Evolutionary conservation across 2,113 vertebrate genomes (phyloP).

Genomic region (Platanista minor): DNA sequence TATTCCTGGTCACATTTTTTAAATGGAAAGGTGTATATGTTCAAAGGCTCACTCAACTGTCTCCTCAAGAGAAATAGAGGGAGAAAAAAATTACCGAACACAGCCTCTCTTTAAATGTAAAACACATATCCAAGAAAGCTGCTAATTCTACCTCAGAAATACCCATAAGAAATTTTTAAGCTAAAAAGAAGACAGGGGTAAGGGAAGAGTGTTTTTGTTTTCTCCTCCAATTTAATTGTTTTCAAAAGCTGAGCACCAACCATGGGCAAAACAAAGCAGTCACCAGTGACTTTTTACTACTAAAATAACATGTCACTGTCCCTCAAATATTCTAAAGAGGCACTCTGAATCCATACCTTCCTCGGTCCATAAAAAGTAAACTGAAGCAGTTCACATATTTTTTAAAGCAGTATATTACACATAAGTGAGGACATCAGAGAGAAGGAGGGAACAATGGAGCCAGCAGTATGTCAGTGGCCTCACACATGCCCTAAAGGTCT

Average conservation of each 20-base stretch:
- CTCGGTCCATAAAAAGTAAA: background rate
- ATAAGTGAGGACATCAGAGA: background rate
- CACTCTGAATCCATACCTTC: background rate
- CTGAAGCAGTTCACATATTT: background rate
- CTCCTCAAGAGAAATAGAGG: conserved; percentile 60
- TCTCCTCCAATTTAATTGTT: background rate
- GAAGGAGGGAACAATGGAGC: background rate
- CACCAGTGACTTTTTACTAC: background rate
- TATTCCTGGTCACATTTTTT: conserved; percentile 67
- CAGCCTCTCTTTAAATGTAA: background rate
- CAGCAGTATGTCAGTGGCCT: background rate
- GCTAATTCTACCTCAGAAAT: background rate
- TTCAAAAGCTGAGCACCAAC: background rate
- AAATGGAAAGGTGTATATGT: conserved; percentile 72
- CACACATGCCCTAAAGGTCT: background rate
- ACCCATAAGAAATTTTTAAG: background rate
- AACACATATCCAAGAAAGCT: background rate
- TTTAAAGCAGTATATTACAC: background rate
- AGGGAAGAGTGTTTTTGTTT: background rate
- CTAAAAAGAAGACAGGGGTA: background rate
- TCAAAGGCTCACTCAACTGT: conserved; percentile 75
- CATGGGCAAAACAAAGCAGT: background rate
- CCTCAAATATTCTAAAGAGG: background rate
- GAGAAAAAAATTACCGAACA: background rate
- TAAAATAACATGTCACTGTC: background rate